Percentiles rank a stretch among this genome's conserved stretches.
Evolutionary conservation across 2,113 vertebrate genomes (phyloP).

Genomic region (Tympanuchus pallidicinctus): DNA sequence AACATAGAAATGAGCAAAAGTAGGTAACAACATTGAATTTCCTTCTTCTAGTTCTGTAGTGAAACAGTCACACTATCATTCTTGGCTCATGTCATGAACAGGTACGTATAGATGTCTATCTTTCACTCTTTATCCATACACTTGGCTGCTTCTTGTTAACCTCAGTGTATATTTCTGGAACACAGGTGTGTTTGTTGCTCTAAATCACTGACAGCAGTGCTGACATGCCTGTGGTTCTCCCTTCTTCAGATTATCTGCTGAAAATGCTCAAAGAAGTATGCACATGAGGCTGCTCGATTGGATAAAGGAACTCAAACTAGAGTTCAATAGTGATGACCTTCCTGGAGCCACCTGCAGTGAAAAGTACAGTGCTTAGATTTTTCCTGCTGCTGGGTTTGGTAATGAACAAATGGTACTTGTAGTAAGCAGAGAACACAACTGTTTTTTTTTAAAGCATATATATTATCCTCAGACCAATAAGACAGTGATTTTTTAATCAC

Average conservation of each 20-base stretch:
- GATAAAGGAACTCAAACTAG: not conserved
- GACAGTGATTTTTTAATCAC: not conserved
- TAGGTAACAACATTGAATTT: not conserved
- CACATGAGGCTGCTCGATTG: not conserved
- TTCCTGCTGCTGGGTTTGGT: not conserved
- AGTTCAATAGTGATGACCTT: not conserved
- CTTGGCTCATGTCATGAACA: not conserved
- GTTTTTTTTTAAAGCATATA: fast-evolving
- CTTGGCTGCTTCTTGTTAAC: not conserved
- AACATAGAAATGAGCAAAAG: not conserved
- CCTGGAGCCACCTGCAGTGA: not conserved
- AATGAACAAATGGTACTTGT: not conserved
- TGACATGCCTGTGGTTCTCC: not conserved
- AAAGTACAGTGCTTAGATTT: not conserved
- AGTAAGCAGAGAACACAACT: not conserved
- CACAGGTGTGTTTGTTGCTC: not conserved
- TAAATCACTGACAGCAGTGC: not conserved
- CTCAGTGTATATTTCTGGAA: not conserved
- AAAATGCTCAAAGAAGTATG: not conserved
- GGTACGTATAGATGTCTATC: not conserved
- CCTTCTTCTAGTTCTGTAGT: not conserved
- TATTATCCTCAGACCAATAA: not conserved
- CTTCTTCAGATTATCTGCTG: not conserved
- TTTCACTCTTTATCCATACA: not conserved
- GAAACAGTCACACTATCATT: not conserved